A percentile compares a stretch with the other conserved stretches of the same genome.
These are phyloP conservation scores for Ptychadena robeensis DNA, from an alignment of 2,797 vertebrate species.

Conservation along the genomic window DNA sequence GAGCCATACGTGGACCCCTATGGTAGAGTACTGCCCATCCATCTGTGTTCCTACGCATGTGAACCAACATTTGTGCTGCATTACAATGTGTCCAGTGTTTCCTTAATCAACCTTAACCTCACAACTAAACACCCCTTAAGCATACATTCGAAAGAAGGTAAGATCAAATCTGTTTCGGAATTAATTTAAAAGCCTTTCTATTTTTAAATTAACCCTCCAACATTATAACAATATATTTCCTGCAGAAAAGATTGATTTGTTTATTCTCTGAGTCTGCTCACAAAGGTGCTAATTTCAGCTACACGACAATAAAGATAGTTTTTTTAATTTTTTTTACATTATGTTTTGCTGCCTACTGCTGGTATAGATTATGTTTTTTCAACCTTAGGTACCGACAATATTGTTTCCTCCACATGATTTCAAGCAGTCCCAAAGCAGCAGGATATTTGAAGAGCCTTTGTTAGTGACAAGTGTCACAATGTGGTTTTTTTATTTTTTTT, in stretches of 20 bases:
- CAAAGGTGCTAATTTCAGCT: not conserved
- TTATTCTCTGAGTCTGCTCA: not conserved
- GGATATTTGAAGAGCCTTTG: conserved; percentile 44
- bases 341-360: conserved; percentile 15
- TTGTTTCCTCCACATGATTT: conserved; percentile 44
- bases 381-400: conserved; percentile 15
- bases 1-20: no score
- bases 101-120: no score
- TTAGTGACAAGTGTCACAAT: conserved; percentile 37
- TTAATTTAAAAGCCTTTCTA: no score
- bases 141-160: not conserved
- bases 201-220: not conserved
- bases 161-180: not conserved
- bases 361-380: conserved; percentile 23
- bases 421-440: conserved; percentile 10
- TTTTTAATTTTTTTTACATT: conserved; percentile 6
- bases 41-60: no score
- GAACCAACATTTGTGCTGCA: no score
- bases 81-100: no score
- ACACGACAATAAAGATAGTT: not conserved
- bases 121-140: not conserved
- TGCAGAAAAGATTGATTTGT: not conserved
- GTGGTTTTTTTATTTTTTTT: conserved; percentile 38
- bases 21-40: no score
- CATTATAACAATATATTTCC: not conserved